Percentiles rank a stretch among this genome's conserved stretches.
Evolutionary conservation across 2,797 vertebrate species (phyloP).

Genomic region (Hippopotamyrus pictus): DNA sequence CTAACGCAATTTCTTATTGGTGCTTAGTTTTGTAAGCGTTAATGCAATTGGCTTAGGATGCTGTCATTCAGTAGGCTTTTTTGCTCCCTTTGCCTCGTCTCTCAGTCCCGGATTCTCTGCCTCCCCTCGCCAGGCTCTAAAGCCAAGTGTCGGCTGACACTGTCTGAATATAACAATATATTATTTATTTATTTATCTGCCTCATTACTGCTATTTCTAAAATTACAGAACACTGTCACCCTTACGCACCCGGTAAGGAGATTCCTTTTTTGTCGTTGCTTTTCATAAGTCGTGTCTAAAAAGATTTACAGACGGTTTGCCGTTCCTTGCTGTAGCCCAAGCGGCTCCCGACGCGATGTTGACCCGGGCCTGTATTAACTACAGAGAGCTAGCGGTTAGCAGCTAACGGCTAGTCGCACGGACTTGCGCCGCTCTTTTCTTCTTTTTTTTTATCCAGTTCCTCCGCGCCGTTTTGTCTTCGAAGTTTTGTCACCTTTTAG

Average conservation of each 20-base stretch:
- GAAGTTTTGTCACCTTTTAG: neutral
- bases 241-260: constrained; percentile 23
- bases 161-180: constrained; percentile 16
- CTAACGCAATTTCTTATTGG: neutral
- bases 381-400: neutral
- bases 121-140: constrained; percentile 9
- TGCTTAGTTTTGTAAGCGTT: neutral
- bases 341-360: constrained; percentile 10
- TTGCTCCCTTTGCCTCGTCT: constrained; percentile 2
- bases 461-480: neutral
- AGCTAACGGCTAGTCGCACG: neutral
- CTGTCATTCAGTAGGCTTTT: constrained; percentile 7
- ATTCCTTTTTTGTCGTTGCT: constrained; percentile 1
- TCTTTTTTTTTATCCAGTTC: neutral
- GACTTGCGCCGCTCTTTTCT: neutral
- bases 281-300: neutral
- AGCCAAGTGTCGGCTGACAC: constrained; percentile 14
- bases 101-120: constrained; percentile 17
- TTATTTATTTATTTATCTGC: neutral
- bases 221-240: constrained; percentile 16
- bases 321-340: neutral
- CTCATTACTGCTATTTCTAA: neutral
- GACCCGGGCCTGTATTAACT: constrained; percentile 11
- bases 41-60: neutral
- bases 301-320: neutral